phyloP scores from a whole-genome alignment of 2,113 vertebrate genomes.

The Phoenicopterus ruber region DNA sequence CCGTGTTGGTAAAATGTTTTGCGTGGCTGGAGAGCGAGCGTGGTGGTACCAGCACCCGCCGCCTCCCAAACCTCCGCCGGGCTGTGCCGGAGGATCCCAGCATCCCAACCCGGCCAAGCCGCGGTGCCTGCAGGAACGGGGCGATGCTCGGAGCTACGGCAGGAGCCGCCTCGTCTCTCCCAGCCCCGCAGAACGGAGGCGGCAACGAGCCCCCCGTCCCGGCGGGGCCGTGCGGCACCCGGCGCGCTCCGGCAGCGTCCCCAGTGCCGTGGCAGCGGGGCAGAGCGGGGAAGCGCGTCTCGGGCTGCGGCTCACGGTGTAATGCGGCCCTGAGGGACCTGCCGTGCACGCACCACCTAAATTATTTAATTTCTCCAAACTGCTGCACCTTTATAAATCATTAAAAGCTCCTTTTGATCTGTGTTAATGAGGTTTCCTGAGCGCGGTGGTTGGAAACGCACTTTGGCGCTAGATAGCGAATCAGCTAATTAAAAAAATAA shows the following conservation, averaged over 20 bases:
- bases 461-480: constrained; percentile 29
- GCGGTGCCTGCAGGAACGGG: fast-evolving
- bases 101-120: not conserved
- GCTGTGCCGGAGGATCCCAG: not conserved
- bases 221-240: fast-evolving
- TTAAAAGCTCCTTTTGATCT: constrained; percentile 82
- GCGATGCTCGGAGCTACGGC: fast-evolving
- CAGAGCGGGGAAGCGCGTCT: not conserved
- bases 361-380: constrained; percentile 84
- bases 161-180: not conserved
- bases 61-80: not conserved
- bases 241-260: not conserved
- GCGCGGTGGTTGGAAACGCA: constrained; percentile 23
- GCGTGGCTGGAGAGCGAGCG: fast-evolving
- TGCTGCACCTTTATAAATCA: constrained; percentile 80
- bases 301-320: not conserved
- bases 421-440: constrained; percentile 78
- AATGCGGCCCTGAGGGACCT: constrained; percentile 37
- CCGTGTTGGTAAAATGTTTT: fast-evolving
- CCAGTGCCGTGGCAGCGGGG: not conserved
- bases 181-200: not conserved
- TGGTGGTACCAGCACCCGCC: fast-evolving
- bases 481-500: constrained; percentile 67
- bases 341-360: constrained; percentile 66
- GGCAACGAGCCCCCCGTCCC: not conserved